Conservation (phyloP, 2,888 invertebrate species). For the Argynnis bischoffii region DNA sequence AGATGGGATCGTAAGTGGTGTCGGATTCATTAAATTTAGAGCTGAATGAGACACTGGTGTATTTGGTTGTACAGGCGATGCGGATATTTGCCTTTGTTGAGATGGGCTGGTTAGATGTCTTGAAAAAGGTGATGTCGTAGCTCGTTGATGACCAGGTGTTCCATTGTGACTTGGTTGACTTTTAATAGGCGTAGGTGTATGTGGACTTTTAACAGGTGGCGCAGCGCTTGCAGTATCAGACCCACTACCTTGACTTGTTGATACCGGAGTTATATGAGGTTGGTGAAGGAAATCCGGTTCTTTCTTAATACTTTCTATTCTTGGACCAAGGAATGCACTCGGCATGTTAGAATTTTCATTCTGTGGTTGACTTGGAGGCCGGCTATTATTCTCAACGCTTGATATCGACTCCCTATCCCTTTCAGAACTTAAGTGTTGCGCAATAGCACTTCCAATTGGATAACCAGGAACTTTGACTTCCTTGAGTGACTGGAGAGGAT, state of each 20-base stretch:
- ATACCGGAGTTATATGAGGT: constrained; percentile 77
- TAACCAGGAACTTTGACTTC: constrained; percentile 91
- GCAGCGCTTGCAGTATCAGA: constrained; percentile 74
- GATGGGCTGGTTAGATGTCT: constrained; percentile 77
- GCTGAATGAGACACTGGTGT: constrained; percentile 83
- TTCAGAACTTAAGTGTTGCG: constrained; percentile 74
- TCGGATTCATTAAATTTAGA: constrained; percentile 83
- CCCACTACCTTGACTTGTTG: constrained; percentile 70
- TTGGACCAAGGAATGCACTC: constrained; percentile 84
- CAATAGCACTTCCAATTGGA: constrained; percentile 80
- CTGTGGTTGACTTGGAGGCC: constrained; percentile 76
- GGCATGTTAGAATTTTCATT: constrained; percentile 75
- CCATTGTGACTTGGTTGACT: constrained; percentile 73
- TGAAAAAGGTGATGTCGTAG: constrained; percentile 78
- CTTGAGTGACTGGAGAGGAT: constrained; percentile 89
- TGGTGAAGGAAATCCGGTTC: constrained; percentile 85
- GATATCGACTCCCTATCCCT: constrained; percentile 77
- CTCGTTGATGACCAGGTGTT: constrained; percentile 65
- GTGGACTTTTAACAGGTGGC: constrained; percentile 82
- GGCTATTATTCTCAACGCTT: constrained; percentile 73
- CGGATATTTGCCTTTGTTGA: constrained; percentile 75
- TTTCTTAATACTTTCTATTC: constrained; percentile 88
- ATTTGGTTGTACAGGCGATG: constrained; percentile 73
- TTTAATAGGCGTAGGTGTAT: constrained; percentile 79
- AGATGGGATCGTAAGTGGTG: constrained; percentile 83